These are phyloP conservation scores for Trichosurus vulpecula DNA, from an alignment of 2,797 vertebrate genomes.

Conservation along the genomic window DNA sequence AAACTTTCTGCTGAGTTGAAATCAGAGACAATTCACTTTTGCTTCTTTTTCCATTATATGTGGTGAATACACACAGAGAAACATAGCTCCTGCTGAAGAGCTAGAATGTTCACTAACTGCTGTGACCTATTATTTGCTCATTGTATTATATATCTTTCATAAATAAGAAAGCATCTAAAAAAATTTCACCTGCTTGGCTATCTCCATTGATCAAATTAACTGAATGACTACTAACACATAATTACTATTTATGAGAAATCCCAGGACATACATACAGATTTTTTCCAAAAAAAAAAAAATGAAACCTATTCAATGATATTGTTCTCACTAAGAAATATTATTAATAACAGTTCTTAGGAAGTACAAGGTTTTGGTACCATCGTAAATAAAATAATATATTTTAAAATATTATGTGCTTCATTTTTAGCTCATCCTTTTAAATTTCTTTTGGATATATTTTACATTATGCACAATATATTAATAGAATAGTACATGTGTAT, in stretches of 20 bases:
- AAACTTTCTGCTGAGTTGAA: background rate
- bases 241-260: background rate
- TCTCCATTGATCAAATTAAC: background rate
- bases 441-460: background rate
- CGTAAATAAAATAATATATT: background rate
- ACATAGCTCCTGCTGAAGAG: background rate
- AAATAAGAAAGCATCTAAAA: background rate
- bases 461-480: background rate
- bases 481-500: background rate
- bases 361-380: background rate
- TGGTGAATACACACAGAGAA: background rate
- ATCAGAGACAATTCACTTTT: background rate
- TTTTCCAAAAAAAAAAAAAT: too few species aligned
- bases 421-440: background rate
- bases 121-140: background rate
- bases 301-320: background rate
- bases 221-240: background rate
- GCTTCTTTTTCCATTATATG: background rate
- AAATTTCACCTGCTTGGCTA: background rate
- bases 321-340: background rate
- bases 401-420: background rate
- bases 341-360: background rate
- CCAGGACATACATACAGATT: background rate
- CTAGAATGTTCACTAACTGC: background rate
- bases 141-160: background rate